These are phyloP conservation scores for Icerya purchasi DNA, from an alignment of 2,888 invertebrate species.

Conservation along the genomic window DNA sequence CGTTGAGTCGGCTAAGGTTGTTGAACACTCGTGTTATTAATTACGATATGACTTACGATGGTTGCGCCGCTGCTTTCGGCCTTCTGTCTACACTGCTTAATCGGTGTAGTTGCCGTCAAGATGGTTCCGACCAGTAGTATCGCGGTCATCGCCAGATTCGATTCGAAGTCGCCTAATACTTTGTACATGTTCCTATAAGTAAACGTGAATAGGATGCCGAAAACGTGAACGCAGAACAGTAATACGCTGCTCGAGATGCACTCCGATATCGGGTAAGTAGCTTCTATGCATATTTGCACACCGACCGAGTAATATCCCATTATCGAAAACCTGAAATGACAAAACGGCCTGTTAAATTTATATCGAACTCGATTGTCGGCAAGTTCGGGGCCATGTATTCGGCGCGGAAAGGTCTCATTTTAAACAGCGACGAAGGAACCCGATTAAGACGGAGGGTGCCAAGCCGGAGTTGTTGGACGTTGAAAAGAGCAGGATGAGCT, in stretches of 20 bases:
- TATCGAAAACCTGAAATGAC: slow-evolving; percentile 37
- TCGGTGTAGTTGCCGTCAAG: slow-evolving; percentile 56
- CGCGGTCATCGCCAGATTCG: slow-evolving; percentile 56
- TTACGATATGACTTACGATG: no score
- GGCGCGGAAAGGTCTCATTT: no score
- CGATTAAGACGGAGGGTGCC: no score
- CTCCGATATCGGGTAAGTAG: slow-evolving; percentile 22
- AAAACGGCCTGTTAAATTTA: no score
- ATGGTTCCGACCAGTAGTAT: slow-evolving; percentile 54
- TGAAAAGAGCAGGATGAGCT: no score
- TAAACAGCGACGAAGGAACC: no score
- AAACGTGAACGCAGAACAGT: slow-evolving; percentile 20
- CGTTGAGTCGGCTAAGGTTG: no score
- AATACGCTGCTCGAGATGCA: slow-evolving; percentile 21
- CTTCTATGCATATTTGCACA: slow-evolving; percentile 21
- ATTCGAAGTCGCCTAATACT: slow-evolving; percentile 49
- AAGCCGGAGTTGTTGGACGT: no score
- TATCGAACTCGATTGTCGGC: no score
- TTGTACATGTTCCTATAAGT: slow-evolving; percentile 24
- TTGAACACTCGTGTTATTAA: no score
- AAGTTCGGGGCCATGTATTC: no score
- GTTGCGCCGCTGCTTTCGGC: no score
- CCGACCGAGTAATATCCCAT: slow-evolving; percentile 22
- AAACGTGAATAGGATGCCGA: slow-evolving; percentile 18
- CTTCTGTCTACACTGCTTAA: slow-evolving; percentile 60